These are phyloP conservation scores for Resseliella maxima DNA, from an alignment of 2,888 invertebrate genomes.

Conservation along the genomic window DNA sequence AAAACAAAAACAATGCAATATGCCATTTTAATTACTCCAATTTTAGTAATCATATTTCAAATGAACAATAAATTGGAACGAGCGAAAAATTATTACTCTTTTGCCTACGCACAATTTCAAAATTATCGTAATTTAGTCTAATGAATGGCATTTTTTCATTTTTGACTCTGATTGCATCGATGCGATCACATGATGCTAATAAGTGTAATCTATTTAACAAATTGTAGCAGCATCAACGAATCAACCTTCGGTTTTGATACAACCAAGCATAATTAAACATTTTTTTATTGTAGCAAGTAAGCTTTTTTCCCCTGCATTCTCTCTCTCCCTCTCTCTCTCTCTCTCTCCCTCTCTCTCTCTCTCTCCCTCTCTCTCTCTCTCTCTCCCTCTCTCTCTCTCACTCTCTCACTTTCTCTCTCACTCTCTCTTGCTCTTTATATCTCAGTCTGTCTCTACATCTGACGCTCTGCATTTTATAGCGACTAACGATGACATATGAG, in stretches of 20 bases:
- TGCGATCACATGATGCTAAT: not conserved
- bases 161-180: not conserved
- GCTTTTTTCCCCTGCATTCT: not conserved
- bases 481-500: too few species aligned
- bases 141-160: not conserved
- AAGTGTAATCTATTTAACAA: too few species aligned
- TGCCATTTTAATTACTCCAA: not conserved
- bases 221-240: not conserved
- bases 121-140: slow-evolving; percentile 21
- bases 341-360: too few species aligned
- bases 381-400: too few species aligned
- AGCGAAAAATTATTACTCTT: not conserved
- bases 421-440: too few species aligned
- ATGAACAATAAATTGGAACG: not conserved
- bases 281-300: not conserved
- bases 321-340: not conserved
- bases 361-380: too few species aligned
- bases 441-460: too few species aligned
- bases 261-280: not conserved
- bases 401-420: too few species aligned
- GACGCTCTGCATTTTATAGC: too few species aligned
- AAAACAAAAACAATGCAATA: not conserved
- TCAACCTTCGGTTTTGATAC: slow-evolving; percentile 26
- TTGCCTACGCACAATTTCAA: not conserved
- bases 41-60: slow-evolving; percentile 10